These are phyloP conservation scores for Aeoliscus strigatus DNA, from an alignment of 2,797 vertebrate species.

Conservation along the genomic window DNA sequence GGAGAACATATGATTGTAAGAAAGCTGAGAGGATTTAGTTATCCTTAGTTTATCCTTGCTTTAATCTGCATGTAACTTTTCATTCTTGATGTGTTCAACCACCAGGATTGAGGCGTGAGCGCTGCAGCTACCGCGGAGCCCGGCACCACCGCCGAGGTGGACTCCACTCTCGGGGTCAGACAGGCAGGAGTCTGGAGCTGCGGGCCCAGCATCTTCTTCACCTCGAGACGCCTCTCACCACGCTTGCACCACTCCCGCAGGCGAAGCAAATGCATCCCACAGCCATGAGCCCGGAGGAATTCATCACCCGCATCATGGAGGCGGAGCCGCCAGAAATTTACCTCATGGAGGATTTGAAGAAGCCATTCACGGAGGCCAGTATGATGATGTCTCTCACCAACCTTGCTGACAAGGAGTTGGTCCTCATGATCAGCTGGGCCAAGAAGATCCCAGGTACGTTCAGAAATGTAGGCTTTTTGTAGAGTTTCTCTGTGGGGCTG, in stretches of 20 bases:
- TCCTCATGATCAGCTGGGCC: constrained; percentile 90
- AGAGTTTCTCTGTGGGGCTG: too few relatives aligned
- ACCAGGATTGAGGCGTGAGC: constrained; percentile 85
- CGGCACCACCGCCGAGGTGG: constrained; percentile 77
- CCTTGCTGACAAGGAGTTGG: constrained; percentile 92
- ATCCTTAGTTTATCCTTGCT: too few relatives aligned
- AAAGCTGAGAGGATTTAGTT: too few relatives aligned
- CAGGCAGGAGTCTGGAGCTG: constrained; percentile 34
- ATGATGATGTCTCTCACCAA: constrained; percentile 99
- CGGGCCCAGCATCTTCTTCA: constrained; percentile 58
- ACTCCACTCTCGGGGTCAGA: constrained; percentile 57
- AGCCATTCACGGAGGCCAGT: constrained; percentile 90
- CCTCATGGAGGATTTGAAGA: constrained; percentile 82
- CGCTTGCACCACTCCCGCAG: constrained; percentile 49
- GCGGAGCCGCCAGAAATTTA: constrained; percentile 91
- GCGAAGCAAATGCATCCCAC: constrained; percentile 48
- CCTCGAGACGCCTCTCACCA: constrained; percentile 50
- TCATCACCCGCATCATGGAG: constrained; percentile 86
- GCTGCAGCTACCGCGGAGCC: constrained; percentile 82
- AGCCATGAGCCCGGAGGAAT: constrained; percentile 81
- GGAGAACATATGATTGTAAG: too few relatives aligned
- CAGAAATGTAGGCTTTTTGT: background rate
- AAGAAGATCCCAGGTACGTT: constrained; percentile 75
- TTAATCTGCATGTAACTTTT: too few relatives aligned
- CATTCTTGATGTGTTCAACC: background rate